Percentiles rank a stretch among this genome's conserved stretches.
These are phyloP conservation scores for Phocides pigmalion DNA, from an alignment of 1,140 invertebrate species.

Conservation along the genomic window DNA sequence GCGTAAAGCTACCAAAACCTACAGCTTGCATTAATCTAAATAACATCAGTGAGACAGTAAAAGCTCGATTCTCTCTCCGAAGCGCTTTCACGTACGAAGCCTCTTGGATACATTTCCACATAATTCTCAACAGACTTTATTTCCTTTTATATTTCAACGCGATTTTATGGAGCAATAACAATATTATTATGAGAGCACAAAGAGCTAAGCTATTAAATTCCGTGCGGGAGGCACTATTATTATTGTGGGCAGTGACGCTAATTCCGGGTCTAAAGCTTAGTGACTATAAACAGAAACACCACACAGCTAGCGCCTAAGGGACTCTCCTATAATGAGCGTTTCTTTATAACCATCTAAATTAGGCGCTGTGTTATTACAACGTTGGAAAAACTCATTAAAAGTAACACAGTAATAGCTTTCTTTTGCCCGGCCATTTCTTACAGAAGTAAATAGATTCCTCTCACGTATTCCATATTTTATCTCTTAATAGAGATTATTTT, in stretches of 20 bases:
- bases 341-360: conserved; percentile 4
- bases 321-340: not conserved
- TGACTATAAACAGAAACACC: conserved; percentile 1
- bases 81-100: conserved; percentile 16
- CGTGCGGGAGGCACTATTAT: not conserved
- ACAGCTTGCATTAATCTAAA: conserved; percentile 9
- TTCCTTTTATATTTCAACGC: conserved; percentile 20
- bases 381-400: conserved; percentile 1
- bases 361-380: not conserved
- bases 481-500: no score
- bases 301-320: not conserved
- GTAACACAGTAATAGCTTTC: not conserved
- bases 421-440: not conserved
- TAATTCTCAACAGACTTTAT: conserved; percentile 20
- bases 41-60: conserved; percentile 19
- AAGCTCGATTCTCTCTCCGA: conserved; percentile 13
- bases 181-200: conserved; percentile 20
- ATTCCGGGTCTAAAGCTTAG: not conserved
- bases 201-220: conserved; percentile 10
- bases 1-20: not conserved
- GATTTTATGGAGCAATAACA: conserved; percentile 24
- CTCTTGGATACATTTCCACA: conserved; percentile 20
- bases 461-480: not conserved
- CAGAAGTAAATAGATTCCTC: not conserved
- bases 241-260: conserved; percentile 2